Evolutionary conservation across 2,113 vertebrate species (phyloP), one percentile per base, ranked within the genome.

Genomic region (Erpornis zantholeuca): DNA sequence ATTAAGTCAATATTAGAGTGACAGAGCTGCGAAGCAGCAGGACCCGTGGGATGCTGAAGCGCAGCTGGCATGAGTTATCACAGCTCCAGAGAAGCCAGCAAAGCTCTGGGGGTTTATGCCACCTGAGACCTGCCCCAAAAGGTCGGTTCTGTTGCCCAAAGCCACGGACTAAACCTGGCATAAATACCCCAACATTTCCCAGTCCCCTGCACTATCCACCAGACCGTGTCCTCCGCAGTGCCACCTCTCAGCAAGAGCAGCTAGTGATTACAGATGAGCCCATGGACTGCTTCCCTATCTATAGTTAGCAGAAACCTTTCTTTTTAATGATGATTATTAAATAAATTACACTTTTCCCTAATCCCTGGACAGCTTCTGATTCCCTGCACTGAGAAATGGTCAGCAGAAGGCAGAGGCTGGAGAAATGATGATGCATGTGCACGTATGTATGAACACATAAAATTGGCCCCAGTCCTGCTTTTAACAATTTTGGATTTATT

Each of bases 251-350:
- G 77, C 80, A 78, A 75, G 10, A 82, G 87, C 64, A 79, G 79
- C 28, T 22, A 42, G 27, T 68, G 85, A 93, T 91, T 93, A 91
- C 91, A 95, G 75, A 87, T 87, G 88, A 93, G 86, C 66, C 80
- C 82, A 12, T 12, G 65, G 86, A 57, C 82, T 24, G 53, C 49
- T 45, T 94, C 60, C 85, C 86, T 92, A 76, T 84, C 93, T 92
- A 75, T 22, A 91, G 63, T 64, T 71, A 94, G 85, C 69, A 94
- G 91, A 95, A 96, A 86, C 66, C 69, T 94, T 83, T 83, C 66
- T 77, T 94, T 92, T 83, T 87, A 93, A 87, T 93, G 76, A 90
- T 38, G 57, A 68, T 93, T 90, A 86, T 95, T 95, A 96, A 95
- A 96, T 86, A 94, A 95, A 96, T 23, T 25, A 82, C 69, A 71